Base-by-base conservation (phyloP, 1,140 invertebrate species). In the Caerostris darwini region DNA sequence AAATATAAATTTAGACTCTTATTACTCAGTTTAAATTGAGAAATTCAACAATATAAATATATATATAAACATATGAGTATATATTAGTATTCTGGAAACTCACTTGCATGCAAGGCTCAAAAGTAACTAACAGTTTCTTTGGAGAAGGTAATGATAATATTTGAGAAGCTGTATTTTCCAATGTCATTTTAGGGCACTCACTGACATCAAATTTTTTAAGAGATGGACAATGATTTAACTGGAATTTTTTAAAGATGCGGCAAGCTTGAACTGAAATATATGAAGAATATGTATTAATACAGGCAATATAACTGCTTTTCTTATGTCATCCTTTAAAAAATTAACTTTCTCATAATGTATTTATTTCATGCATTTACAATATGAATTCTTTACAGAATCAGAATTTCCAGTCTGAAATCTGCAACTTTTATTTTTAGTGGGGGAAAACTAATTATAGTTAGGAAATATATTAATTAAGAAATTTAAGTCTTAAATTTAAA, bases 261-360 rank as follows among this genome's bases (percentile, higher is more conserved):
- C 94, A 94, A 67, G 94, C 92, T 59, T 94, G 86, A 67, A 94
- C 94, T 94, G 82, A 71, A 94, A 94, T 19, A 61, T 34, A 87
- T 34, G 2, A 34, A 34, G 34, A 34, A 34, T 34, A 34, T 34
- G 34, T 34, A 34, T 34, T 34, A 34, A 34, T 1, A 34, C 34
- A 34, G 34, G 34, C 34, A 34, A 34, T 34, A 34, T 34, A 34
- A 34, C 34, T 34, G 34, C 34, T 34, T 34, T 2, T 34, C 34
- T 34, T 34, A 34, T 34, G 34, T 34, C 34, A 34, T 2, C 34
- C 34, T 2, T 34, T 34, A 34, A 34, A 34, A 34, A 34, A 34
- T 34, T 34, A 34, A 34, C 34, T 34, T 34, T 34, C 34, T 34
- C 34, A 34, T 34, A 34, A 34, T 34, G n/a, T n/a, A n/a, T n/a